Base-by-base conservation (phyloP, 30 jellyfish, hydroid and myxozoan genomes). In the Turritopsis rubra region DNA sequence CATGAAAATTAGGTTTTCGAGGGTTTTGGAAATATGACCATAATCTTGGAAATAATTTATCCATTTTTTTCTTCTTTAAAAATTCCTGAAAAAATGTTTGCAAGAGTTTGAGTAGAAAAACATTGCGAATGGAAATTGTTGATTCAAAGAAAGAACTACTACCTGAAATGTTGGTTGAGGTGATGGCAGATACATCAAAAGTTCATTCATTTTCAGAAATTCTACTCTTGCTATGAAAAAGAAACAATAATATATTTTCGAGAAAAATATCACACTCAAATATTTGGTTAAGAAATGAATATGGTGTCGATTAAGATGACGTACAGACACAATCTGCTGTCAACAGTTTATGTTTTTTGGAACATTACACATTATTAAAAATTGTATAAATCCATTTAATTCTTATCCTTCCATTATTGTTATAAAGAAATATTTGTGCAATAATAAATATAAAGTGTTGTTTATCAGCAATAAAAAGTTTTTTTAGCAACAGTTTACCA, bases 131-230 rank as follows among this genome's bases (percentile, higher is more conserved):
- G 19, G 30, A 17, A 23, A 9, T 16, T 68, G 30, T n/a, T n/a
- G 19, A 68, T 0, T 22, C 28, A 8, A 68, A 7, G 30, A 68
- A 68, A n/a, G 30, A 7, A 7, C 60, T 41, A 23, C 30, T 68
- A 68, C 77, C 31, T 68, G 28, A 68, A 68, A n/a, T 23, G 77
- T n/a, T n/a, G 77, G 77, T 19, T 68, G 77, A 68, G 77, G 77
- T 1, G 28, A 9, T 68, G 77, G 30, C 30, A 68, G 19, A 1
- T n/a, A 27, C 30, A n/a, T 68, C 77, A 68, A 19, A 16, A 0
- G 77, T 19, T 68, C 77, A 22, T 68, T 68, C 30, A 68, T 68
- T 68, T 68, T 68, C 30, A n/a, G 77, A 68, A 68, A 68, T 27
- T 68, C 77, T 68, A 68, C 77, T 7, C 77, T 16, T 68, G 77